Evolutionary conservation across 2,797 vertebrate genomes (phyloP), one percentile per base, ranked within the genome.

Genomic region (Phaenicophaeus curvirostris): DNA sequence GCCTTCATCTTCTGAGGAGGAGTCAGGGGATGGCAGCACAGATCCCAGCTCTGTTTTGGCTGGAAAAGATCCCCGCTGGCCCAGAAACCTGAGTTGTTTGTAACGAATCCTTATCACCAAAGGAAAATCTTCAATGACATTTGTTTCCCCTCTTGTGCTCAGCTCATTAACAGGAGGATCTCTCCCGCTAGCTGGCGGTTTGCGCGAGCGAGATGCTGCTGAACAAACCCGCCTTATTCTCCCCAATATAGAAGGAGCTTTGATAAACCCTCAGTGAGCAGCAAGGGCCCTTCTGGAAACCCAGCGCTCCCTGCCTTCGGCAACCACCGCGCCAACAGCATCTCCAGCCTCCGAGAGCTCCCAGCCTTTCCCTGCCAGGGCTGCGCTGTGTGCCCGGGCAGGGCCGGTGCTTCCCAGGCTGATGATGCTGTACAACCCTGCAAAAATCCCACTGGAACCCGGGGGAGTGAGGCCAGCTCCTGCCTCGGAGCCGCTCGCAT

Each of bases 101-200:
- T 93, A 84, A 90, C 33, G 85, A 86, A 77, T 89, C 77, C 39
- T 53, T n/a, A 89, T 87, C 89, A 73, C 74, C 90, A 82, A 89
- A 94, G 71, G 74, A 90, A 94, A 93, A 84, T 68, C 95, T 75
- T 88, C 86, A 92, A 31, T 89, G 93, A 30, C 18, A 6, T 67
- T 75, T 87, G 65, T 15, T 37, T 21, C 6, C 55, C 21, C 28
- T 57, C 91, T 83, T 92, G 69, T 93, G 82, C 93, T 87, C 92
- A 87, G 94, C 92, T 96, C 96, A 90, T 96, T 94, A 96, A 57
- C 94, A 85, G 93, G 91, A 93, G 95, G 91, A 69, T 42, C 74
- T 54, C 58, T 24, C 80, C 37, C 1, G 5, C 87, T 91, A 1
- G 13, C 80, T 3, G 73, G 68, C 5, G 2, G 83, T 24, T 5